Conservation (phyloP, 2,113 vertebrate species). For the Cryptomyrus ogoouensis region DNA sequence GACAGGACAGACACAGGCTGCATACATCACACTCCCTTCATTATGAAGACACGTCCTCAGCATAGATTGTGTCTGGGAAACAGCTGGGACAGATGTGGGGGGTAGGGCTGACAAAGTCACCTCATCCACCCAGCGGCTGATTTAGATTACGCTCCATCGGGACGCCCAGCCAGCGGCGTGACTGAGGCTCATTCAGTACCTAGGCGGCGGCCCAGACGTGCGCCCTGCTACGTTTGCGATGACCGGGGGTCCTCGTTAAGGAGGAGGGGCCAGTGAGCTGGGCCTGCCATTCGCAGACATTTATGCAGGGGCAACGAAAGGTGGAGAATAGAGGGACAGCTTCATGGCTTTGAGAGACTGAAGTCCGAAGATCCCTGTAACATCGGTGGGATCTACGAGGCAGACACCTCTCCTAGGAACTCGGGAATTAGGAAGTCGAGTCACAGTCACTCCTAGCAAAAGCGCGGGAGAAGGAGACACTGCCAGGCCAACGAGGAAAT, state of each 20-base stretch:
- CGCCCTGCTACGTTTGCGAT: background rate
- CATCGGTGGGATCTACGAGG: background rate
- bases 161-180: background rate
- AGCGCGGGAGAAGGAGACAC: background rate
- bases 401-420: background rate
- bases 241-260: background rate
- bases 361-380: background rate
- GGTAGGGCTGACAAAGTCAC: background rate
- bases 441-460: background rate
- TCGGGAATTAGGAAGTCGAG: background rate
- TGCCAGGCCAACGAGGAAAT: background rate
- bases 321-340: background rate
- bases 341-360: background rate
- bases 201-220: background rate
- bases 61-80: background rate
- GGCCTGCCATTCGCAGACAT: background rate
- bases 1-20: background rate
- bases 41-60: background rate
- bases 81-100: background rate
- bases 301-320: background rate
- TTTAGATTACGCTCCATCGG: no score
- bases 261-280: background rate
- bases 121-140: background rate
- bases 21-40: background rate
- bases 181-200: background rate